phyloP scores from a whole-genome alignment of 2,113 vertebrate genomes.

The Noturus placidus region DNA sequence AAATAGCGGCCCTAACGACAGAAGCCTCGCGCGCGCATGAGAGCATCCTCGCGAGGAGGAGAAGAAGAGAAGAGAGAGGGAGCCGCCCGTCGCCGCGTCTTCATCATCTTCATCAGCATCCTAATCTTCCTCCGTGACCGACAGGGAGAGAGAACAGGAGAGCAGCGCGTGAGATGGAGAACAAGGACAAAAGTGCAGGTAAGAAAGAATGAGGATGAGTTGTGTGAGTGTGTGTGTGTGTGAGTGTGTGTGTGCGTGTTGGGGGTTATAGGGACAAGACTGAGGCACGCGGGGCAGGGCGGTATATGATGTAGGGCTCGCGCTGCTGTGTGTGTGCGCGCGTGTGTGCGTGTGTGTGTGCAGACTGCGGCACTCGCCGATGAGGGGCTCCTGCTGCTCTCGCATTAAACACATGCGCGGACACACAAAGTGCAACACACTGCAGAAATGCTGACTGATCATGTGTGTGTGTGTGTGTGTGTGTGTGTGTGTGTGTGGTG shows the following conservation, averaged over 20 bases:
- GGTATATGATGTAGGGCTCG: conserved; percentile 24
- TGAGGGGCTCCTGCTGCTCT: conserved; percentile 22
- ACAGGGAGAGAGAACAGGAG: not conserved
- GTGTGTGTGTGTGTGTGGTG: not conserved
- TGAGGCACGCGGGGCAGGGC: conserved; percentile 8
- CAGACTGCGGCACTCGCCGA: conserved; percentile 33
- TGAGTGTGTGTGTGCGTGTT: not conserved
- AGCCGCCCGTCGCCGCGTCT: conserved; percentile 23
- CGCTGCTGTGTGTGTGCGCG: conserved; percentile 2
- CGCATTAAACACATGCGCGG: conserved; percentile 28
- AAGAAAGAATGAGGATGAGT: not conserved
- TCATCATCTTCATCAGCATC: not conserved
- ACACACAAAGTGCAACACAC: conserved; percentile 32
- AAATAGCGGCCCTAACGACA: not conserved
- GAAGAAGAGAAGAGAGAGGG: conserved; percentile 8
- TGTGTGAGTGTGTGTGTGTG: conserved; percentile 4
- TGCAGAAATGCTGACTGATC: conserved; percentile 24
- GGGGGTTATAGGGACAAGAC: not conserved
- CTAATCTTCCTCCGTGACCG: not conserved
- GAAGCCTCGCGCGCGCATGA: conserved; percentile 17
- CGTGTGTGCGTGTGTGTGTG: not conserved
- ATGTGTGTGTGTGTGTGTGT: conserved; percentile 18
- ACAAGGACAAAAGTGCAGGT: conserved; percentile 33
- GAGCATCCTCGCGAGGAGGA: conserved; percentile 13
- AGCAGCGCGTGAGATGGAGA: conserved; percentile 29